Evolutionary conservation across 2,797 vertebrate genomes (phyloP).

Genomic region (Paguma larvata): DNA sequence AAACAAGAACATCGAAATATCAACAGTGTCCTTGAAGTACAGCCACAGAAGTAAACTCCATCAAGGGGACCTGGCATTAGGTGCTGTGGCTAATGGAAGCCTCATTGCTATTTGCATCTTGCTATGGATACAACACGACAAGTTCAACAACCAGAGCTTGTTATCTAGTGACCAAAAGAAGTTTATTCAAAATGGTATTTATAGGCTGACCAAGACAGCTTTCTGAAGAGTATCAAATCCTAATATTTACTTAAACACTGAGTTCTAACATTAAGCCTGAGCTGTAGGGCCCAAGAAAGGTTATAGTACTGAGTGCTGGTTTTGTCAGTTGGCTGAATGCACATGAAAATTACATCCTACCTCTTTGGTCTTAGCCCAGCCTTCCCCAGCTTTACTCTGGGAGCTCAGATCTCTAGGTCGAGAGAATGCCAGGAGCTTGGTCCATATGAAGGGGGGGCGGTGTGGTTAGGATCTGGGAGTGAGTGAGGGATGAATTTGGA

Average conservation of each 20-base stretch:
- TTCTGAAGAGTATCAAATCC: slow-evolving; percentile 53
- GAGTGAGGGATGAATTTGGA: neutral
- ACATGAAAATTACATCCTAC: too few relatives aligned
- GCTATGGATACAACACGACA: neutral
- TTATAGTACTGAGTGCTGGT: neutral
- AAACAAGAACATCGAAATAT: neutral
- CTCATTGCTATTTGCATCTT: slow-evolving; percentile 21
- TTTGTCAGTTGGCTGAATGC: neutral
- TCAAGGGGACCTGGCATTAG: neutral
- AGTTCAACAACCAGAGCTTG: slow-evolving; percentile 45
- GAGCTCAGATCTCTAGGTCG: neutral
- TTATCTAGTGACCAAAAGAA: slow-evolving; percentile 52
- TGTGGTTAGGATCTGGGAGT: neutral
- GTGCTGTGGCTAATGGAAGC: neutral
- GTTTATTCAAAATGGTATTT: slow-evolving; percentile 32
- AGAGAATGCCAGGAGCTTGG: neutral
- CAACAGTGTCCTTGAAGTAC: neutral
- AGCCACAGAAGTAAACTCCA: neutral
- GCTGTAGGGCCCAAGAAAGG: neutral
- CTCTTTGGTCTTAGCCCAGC: neutral
- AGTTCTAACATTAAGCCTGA: slow-evolving; percentile 29
- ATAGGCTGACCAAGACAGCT: slow-evolving; percentile 50
- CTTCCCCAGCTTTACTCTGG: neutral
- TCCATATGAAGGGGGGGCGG: neutral
- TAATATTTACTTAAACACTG: neutral